Evolutionary conservation across 1,140 invertebrate species (phyloP), one percentile per base, ranked within the genome.

Genomic region (Panonychus citri): DNA sequence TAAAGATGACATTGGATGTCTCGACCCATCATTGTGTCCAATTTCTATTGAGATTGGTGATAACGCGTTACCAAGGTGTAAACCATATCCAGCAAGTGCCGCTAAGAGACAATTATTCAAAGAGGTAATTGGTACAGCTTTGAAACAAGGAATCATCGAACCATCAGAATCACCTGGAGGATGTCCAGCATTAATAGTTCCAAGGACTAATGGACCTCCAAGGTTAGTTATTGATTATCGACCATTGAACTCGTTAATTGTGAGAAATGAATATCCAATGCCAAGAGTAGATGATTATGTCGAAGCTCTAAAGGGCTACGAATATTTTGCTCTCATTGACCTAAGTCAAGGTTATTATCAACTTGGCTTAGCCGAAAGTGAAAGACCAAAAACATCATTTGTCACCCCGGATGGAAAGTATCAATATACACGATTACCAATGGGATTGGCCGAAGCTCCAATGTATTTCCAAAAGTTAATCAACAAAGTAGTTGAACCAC

Each of bases 191-290:
- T 46, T 62, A 3, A 34, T 65, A 24, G 59, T 64, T 0, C 62
- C 65, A 58, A 79, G 78, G 57, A 71, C 73, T 30, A 70, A 76
- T 58, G 67, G 66, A 2, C 58, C 58, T 0, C 59, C 61, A 1
- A 52, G 73, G 17, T 72, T 75, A 54, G 74, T 73, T 63, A 60
- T 75, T 0, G 74, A 77, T 60, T 76, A 69, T 59, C 61, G 74
- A 10, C 10, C 48, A 10, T 55, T 74, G 15, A 73, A 74, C 60
- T 8, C 17, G 52, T 62, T 56, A 0, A 74, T 67, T 0, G 62
- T 65, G 0, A 61, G 64, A 53, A 73, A 77, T 61, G 64, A 59
- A 40, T 78, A 70, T 62, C 75, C 76, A 62, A 56, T 77, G 4
- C 74, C 72, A 0, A 43, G 64, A 5, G 71, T 76, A 13, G 8